Evolutionary conservation across 1,140 invertebrate genomes (phyloP), one percentile per base, ranked within the genome.

Genomic region (Neoseiulus cucumeris): DNA sequence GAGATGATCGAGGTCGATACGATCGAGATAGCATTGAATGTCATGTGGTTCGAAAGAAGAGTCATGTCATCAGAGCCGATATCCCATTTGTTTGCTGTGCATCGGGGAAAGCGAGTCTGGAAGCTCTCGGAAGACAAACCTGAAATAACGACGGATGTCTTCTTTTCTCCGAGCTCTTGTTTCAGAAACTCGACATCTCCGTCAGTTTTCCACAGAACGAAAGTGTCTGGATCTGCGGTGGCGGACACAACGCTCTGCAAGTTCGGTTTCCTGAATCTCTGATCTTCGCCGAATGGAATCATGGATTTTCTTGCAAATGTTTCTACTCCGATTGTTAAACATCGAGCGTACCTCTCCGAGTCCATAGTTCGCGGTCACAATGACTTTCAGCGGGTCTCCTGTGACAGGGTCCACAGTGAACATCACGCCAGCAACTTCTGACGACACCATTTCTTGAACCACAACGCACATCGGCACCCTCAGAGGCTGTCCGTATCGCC

Each of bases 281-380:
- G 9, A 6, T 39, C 33, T 39, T 39, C 9, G 33, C 33, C 33
- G 4, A 4, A 4, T 4, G 33, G 33, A 9, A 39, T 4, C 4
- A 39, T 9, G 33, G 9, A 39, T 39, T 6, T 39, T 9, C 33
- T 39, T 39, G 4, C 33, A 39, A 39, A 39, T 39, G 9, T 9
- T 39, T 4, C 33, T 39, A 9, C 4, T 39, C 33, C 33, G 4
- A 9, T 9, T 6, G 4, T 39, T 17, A 18, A n/a, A 17, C 7
- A 51, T 69, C 74, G 82, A 83, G 9, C 64, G 69, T 75, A 83
- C 84, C 78, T 89, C 86, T 68, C 87, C 87, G 6, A 87, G 74
- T 0, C 87, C 87, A 75, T 82, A 85, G 74, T 87, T 86, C 0
- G 85, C 83, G 18, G 85, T 85, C 65, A 89, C 81, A n/a, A 83